Percentiles rank a stretch among this genome's conserved stretches.
Conservation (phyloP, 2,797 vertebrate species). For the Nyctalus aviator region DNA sequence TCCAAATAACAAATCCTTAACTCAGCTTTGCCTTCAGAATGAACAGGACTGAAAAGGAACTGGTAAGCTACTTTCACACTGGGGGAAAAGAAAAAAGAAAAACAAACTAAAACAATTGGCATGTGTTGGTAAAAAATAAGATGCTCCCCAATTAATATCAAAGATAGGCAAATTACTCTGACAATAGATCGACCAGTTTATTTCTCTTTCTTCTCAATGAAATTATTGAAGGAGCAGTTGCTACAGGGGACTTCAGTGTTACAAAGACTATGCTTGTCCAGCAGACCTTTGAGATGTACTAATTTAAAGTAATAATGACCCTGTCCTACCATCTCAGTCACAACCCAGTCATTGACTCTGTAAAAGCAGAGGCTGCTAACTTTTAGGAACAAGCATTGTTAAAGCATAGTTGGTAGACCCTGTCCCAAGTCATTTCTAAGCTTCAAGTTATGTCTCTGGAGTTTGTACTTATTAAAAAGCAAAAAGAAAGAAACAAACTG, state of each 20-base stretch:
- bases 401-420: neutral
- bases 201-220: neutral
- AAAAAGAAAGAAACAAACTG: constrained; percentile 52
- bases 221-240: neutral
- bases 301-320: neutral
- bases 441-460: constrained; percentile 2
- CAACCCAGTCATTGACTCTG: neutral
- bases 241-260: neutral
- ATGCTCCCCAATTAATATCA: neutral
- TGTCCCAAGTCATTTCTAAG: neutral
- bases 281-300: neutral
- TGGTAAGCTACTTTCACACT: neutral
- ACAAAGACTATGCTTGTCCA: neutral
- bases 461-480: constrained; percentile 21
- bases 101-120: neutral
- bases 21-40: constrained; percentile 10
- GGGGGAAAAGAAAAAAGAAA: neutral
- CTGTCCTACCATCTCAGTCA: neutral
- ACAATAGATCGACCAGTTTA: neutral
- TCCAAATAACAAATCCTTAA: constrained; percentile 31
- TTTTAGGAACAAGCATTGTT: constrained; percentile 48
- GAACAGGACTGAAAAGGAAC: neutral
- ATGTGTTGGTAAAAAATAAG: constrained; percentile 49
- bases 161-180: constrained; percentile 34
- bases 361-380: constrained; percentile 3